A percentile compares a stretch with the other conserved stretches of the same genome.
Conservation (phyloP, 2,113 vertebrate genomes). For the Psettodes erumei region DNA sequence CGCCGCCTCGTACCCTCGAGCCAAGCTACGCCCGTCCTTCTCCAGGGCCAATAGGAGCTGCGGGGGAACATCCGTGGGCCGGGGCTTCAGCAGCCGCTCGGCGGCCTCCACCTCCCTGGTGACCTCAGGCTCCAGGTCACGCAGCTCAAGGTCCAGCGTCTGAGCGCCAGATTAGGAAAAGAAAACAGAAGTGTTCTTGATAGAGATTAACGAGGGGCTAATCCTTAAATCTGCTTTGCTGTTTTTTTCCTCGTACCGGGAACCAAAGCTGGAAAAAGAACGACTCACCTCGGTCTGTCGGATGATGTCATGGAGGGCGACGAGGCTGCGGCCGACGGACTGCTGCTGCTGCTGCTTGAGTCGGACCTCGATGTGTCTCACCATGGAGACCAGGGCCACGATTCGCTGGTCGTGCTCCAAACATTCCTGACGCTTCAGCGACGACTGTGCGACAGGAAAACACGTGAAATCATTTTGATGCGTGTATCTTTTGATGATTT, state of each 20-base stretch:
- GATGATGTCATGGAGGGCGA: constrained; percentile 84
- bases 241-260: neutral
- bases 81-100: constrained; percentile 80
- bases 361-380: constrained; percentile 91
- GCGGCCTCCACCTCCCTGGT: constrained; percentile 85
- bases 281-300: constrained; percentile 87
- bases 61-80: constrained; percentile 86
- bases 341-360: constrained; percentile 87
- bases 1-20: constrained; percentile 87
- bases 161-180: constrained; percentile 62
- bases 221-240: constrained; percentile 36
- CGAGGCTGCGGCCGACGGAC: constrained; percentile 78
- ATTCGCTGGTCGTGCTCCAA: constrained; percentile 91
- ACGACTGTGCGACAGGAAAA: constrained; percentile 75
- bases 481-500: neutral
- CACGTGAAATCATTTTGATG: too few relatives aligned
- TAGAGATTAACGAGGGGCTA: constrained; percentile 3
- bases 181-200: constrained; percentile 33
- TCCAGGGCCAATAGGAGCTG: constrained; percentile 92
- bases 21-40: constrained; percentile 92
- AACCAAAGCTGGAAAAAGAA: neutral
- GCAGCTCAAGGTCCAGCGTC: constrained; percentile 89
- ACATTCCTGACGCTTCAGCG: constrained; percentile 87
- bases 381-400: constrained; percentile 89
- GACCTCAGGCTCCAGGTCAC: constrained; percentile 85